Conservation (phyloP, 2,113 vertebrate species). For the Hippocampus barbouri region DNA sequence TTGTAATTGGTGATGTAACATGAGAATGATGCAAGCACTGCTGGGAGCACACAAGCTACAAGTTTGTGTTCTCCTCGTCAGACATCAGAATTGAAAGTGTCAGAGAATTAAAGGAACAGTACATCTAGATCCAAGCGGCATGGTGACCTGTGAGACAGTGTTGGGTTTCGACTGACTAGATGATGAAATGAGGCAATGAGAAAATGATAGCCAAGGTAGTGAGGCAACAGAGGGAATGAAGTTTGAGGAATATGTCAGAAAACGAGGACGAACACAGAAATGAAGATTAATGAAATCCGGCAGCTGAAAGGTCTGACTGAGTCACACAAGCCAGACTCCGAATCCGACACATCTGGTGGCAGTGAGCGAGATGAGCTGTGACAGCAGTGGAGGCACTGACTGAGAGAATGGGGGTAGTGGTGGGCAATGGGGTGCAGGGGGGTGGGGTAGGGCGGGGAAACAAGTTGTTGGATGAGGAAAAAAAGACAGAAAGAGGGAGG, state of each 20-base stretch:
- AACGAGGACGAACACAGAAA: not conserved
- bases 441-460: not conserved
- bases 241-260: slow-evolving; percentile 30
- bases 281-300: slow-evolving; percentile 38
- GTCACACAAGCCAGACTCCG: slow-evolving; percentile 19
- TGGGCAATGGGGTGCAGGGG: not conserved
- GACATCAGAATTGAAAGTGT: slow-evolving; percentile 20
- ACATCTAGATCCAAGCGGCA: not conserved
- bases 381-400: slow-evolving; percentile 4
- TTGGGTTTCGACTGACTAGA: slow-evolving; percentile 4
- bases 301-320: slow-evolving; percentile 16
- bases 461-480: not conserved
- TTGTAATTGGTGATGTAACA: slow-evolving; percentile 36
- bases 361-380: slow-evolving; percentile 3
- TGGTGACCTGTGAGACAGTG: slow-evolving; percentile 3
- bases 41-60: slow-evolving; percentile 14
- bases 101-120: slow-evolving; percentile 11
- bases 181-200: slow-evolving; percentile 28
- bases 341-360: slow-evolving; percentile 31
- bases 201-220: slow-evolving; percentile 28
- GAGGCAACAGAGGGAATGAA: slow-evolving; percentile 29
- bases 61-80: slow-evolving; percentile 4
- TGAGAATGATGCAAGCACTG: slow-evolving; percentile 21
- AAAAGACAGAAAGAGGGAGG: not conserved
- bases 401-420: slow-evolving; percentile 19